Conservation (phyloP, 2,888 invertebrate species). For the Tribolium freemani region DNA sequence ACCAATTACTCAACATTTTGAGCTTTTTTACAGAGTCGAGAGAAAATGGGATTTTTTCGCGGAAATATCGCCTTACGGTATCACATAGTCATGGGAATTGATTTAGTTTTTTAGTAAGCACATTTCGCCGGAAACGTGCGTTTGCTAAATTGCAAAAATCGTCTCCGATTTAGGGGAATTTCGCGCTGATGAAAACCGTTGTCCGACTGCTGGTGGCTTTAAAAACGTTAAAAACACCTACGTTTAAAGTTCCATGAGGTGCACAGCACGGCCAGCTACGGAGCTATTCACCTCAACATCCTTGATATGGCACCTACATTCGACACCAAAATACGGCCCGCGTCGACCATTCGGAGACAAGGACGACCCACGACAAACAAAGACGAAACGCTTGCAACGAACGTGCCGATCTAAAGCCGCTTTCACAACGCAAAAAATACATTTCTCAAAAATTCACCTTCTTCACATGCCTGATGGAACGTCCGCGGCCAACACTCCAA, state of each 20-base stretch:
- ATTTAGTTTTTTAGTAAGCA: conserved; percentile 14
- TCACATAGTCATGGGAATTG: conserved; percentile 21
- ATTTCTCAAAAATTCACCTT: conserved; percentile 39
- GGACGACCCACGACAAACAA: conserved; percentile 44
- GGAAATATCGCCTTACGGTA: conserved; percentile 39
- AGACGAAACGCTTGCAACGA: conserved; percentile 44
- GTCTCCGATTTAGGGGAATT: not conserved
- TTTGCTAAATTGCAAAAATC: conserved; percentile 48
- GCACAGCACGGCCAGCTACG: conserved; percentile 41
- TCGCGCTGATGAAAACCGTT: conserved; percentile 32
- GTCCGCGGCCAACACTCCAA: conserved; percentile 49
- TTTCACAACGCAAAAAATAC: conserved; percentile 38
- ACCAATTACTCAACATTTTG: not conserved
- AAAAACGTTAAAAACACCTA: conserved; percentile 44
- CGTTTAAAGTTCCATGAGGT: conserved; percentile 44
- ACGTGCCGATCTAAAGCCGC: conserved; percentile 45
- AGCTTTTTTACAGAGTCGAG: not conserved
- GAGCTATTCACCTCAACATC: conserved; percentile 61
- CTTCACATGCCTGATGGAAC: conserved; percentile 54
- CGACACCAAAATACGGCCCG: conserved; percentile 55
- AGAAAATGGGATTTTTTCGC: not conserved
- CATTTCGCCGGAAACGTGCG: conserved; percentile 51
- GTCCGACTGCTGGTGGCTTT: conserved; percentile 35
- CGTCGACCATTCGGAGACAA: conserved; percentile 49
- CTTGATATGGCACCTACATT: conserved; percentile 62